A percentile compares a stretch with the other conserved stretches of the same genome.
These are phyloP conservation scores for Elysia chlorotica DNA, from an alignment of 1,140 invertebrate genomes.

Conservation along the genomic window DNA sequence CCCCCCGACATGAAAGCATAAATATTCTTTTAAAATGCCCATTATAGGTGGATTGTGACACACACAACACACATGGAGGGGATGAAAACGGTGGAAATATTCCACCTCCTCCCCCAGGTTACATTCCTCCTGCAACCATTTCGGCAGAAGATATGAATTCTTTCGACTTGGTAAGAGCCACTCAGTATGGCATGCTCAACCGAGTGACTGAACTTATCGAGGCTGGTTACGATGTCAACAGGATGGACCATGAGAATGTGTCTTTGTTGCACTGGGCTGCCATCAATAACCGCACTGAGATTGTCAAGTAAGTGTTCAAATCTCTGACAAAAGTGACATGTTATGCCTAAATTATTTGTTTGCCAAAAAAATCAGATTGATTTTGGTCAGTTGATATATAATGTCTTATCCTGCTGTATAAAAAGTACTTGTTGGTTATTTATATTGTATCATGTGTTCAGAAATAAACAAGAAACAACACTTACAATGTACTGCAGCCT, in stretches of 20 bases:
- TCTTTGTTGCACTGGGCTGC: conserved; percentile 97
- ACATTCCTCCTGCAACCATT: conserved; percentile 24
- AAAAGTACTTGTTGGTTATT: too few relatives aligned
- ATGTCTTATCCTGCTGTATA: too few relatives aligned
- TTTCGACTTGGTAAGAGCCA: conserved; percentile 92
- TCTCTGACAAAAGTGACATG: too few relatives aligned
- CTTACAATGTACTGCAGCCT: too few relatives aligned
- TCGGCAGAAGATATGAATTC: conserved; percentile 75
- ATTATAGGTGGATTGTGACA: background rate
- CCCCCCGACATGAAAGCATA: background rate
- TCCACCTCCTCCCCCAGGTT: conserved; percentile 13
- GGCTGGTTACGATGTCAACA: conserved; percentile 69
- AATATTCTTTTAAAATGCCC: background rate
- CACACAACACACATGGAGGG: conserved; percentile 3
- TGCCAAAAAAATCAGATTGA: too few relatives aligned
- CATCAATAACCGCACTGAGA: conserved; percentile 91
- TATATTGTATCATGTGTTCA: too few relatives aligned
- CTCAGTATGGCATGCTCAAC: conserved; percentile 85
- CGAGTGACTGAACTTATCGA: conserved; percentile 86
- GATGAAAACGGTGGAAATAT: background rate
- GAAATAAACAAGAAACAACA: too few relatives aligned
- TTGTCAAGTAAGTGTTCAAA: conserved; percentile 79
- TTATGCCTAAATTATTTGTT: too few relatives aligned
- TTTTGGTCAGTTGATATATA: too few relatives aligned
- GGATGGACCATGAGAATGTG: conserved; percentile 64